Evolutionary conservation across 2,888 invertebrate genomes (phyloP), one percentile per base, ranked within the genome.

Genomic region (Blera fallax): DNA sequence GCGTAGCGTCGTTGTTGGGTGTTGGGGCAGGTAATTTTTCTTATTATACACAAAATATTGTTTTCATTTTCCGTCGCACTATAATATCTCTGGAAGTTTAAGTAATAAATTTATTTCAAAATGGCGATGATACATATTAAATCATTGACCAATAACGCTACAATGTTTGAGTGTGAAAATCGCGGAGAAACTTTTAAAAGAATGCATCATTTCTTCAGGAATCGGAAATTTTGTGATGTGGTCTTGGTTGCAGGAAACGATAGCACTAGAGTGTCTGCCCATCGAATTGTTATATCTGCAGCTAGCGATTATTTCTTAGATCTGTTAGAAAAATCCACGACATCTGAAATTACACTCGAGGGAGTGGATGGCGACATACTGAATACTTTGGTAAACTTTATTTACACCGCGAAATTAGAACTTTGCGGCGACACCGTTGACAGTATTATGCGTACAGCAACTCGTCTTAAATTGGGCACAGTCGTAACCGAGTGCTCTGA

Each of bases 301-400:
- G 32, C 67, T 8, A 76, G 67, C 37, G 76, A 76, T 16, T 56
- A 76, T 18, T 76, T 76, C 4, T 8, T 37, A 2, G 54, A 14
- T 2, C 7, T 74, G 29, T 11, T 74, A 0, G 21, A 64, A 10
- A 8, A 37, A 1, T 11, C 21, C 1, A 14, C 18, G 24, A 10
- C 32, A 11, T 11, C 6, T 0, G 65, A 58, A 37, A 8, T 67
- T 0, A 48, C 34, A 0, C 24, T 76, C 14, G 7, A 29, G 1
- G 56, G 16, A 11, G 54, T 76, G 3, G 45, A 58, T n/a, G 56
- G 65, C 5, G 54, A 67, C 7, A 56, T 37, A 29, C 29, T 67
- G 3, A 43, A 56, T 16, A 1, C 29, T 11, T 2, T 76, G 4
- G 11, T 76, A 1, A 34, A 67, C 8, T 67, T 48, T 27, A 27